Conservation (phyloP, 2,888 invertebrate genomes). For the Philopedon plagiatum region DNA sequence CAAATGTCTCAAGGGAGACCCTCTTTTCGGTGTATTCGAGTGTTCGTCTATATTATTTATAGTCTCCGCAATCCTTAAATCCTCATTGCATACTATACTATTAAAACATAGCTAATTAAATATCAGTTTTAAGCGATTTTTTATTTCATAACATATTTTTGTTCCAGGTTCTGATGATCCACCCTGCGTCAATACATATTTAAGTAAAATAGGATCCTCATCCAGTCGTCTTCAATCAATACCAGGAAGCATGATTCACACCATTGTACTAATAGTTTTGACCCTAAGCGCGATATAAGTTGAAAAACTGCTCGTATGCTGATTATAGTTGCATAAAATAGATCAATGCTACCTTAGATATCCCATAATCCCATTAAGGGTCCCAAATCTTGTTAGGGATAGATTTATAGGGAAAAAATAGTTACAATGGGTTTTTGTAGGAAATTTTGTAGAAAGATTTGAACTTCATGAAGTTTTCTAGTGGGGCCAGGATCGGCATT, state of each 20-base stretch:
- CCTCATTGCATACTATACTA: too few species aligned
- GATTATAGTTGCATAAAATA: constrained; percentile 21
- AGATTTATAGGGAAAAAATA: constrained; percentile 23
- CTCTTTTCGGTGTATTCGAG: too few species aligned
- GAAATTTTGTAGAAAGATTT: constrained; percentile 16
- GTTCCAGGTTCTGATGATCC: constrained; percentile 65
- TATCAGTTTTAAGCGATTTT: not conserved
- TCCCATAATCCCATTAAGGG: constrained; percentile 7
- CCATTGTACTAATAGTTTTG: constrained; percentile 52
- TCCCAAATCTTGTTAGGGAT: constrained; percentile 17
- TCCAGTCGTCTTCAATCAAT: constrained; percentile 38
- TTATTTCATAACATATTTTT: constrained; percentile 39
- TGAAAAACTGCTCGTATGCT: constrained; percentile 3
- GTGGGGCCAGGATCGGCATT: constrained; percentile 41
- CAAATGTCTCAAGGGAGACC: too few species aligned
- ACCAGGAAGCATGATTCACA: constrained; percentile 36
- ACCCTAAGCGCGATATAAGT: constrained; percentile 52
- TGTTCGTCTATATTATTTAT: too few species aligned
- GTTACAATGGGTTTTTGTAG: constrained; percentile 18
- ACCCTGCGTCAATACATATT: constrained; percentile 65
- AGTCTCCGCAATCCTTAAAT: too few species aligned
- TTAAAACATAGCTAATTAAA: too few species aligned
- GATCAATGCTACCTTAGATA: constrained; percentile 30
- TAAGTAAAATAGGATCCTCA: constrained; percentile 62
- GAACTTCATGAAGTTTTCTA: constrained; percentile 17